A percentile compares a stretch with the other conserved stretches of the same genome.
These are phyloP conservation scores for Crypturellus tataupa DNA, from an alignment of 2,797 vertebrate species.

Conservation along the genomic window DNA sequence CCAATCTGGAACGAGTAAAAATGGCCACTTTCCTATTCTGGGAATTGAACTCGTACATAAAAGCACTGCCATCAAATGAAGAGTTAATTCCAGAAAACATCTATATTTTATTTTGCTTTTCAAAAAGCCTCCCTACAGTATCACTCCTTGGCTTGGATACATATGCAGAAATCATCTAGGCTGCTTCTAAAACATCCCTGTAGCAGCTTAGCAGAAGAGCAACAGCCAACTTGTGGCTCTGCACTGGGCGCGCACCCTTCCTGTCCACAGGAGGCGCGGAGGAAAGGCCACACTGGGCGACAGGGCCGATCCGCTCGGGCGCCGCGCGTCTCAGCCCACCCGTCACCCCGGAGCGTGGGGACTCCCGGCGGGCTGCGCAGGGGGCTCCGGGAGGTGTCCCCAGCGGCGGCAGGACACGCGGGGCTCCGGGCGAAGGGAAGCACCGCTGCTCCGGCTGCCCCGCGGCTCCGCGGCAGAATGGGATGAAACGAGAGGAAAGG, in stretches of 20 bases:
- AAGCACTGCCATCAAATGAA: not conserved
- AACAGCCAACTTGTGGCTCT: not conserved
- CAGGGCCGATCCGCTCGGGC: not conserved
- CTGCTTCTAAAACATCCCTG: not conserved
- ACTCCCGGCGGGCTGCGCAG: not conserved
- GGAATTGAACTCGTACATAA: not conserved
- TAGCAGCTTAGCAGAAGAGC: not conserved
- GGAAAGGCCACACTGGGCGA: not conserved
- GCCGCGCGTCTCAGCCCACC: not conserved
- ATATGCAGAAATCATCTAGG: not conserved
- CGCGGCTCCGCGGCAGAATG: not conserved
- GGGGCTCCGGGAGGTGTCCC: not conserved
- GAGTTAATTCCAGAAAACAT: constrained; percentile 13
- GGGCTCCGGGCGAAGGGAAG: not conserved
- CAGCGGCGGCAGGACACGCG: not conserved
- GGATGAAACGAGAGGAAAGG: not conserved
- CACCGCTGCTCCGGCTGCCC: not conserved
- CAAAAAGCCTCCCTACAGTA: not conserved
- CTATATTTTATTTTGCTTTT: not conserved
- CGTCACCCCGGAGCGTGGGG: not conserved
- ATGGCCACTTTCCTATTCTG: not conserved
- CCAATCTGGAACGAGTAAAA: not conserved
- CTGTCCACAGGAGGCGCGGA: not conserved
- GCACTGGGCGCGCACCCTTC: not conserved
- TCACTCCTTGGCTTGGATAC: not conserved